phyloP scores from a whole-genome alignment of 2,797 vertebrate species.

The Muscicapa striata region DNA sequence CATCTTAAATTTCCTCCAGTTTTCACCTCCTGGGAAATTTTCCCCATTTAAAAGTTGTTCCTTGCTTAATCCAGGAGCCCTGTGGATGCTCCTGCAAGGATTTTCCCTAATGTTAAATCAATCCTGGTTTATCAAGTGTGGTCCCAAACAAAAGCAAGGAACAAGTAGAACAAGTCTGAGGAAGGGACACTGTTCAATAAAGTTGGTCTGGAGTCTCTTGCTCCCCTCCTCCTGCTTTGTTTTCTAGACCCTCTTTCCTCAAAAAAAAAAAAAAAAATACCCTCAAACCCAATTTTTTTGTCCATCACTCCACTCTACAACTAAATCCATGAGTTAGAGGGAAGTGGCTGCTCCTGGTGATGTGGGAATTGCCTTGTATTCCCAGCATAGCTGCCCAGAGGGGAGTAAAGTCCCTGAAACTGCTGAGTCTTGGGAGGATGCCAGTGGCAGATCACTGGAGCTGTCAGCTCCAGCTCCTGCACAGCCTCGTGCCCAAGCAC shows the following conservation, averaged over 20 bases:
- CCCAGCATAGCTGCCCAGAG: not conserved
- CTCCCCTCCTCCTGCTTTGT: not conserved
- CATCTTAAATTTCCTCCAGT: not conserved
- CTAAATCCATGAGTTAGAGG: not conserved
- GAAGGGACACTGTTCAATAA: not conserved
- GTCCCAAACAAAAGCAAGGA: not conserved
- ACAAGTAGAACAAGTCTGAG: not conserved
- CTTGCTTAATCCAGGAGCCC: not conserved
- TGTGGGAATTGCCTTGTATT: not conserved
- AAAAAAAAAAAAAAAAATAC: not conserved
- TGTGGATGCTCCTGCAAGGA: not conserved
- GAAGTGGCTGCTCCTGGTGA: not conserved
- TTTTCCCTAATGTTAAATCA: not conserved
- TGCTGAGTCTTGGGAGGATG: not conserved
- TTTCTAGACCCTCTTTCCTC: not conserved
- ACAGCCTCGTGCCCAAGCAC: accelerated
- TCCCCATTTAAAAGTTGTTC: not conserved
- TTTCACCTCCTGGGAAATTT: not conserved
- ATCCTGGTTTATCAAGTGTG: not conserved
- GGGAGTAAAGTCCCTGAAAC: not conserved
- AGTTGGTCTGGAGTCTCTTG: not conserved
- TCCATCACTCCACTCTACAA: not conserved
- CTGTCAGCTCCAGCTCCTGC: not conserved
- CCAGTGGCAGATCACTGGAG: not conserved
- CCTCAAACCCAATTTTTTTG: not conserved